Evolutionary conservation across 1,140 invertebrate genomes (phyloP).

Genomic region (Neodiprion fabricii): DNA sequence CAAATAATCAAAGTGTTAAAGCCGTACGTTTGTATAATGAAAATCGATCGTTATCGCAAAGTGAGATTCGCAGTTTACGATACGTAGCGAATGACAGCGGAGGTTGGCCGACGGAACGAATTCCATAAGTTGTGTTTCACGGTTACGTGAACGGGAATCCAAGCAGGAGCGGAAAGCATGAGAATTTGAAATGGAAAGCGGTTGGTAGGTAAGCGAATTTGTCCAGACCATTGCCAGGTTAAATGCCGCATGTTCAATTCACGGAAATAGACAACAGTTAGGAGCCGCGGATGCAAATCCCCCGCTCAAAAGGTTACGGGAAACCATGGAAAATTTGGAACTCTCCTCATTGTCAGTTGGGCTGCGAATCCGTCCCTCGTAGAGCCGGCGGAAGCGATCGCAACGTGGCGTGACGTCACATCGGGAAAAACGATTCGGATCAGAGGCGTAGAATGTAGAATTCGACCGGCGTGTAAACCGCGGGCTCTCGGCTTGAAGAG

Average conservation of each 20-base stretch:
- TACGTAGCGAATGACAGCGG: neutral
- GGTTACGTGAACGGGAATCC: neutral
- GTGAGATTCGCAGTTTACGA: neutral
- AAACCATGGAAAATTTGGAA: no score
- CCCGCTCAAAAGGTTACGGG: neutral
- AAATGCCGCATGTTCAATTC: constrained; percentile 1
- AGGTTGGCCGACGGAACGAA: neutral
- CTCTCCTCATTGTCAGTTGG: no score
- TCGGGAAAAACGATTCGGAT: neutral
- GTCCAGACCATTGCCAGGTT: neutral
- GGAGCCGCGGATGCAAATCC: neutral
- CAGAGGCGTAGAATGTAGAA: neutral
- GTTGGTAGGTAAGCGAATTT: neutral
- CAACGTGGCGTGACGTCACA: neutral
- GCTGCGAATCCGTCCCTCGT: neutral
- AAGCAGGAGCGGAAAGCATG: neutral
- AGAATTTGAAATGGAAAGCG: neutral
- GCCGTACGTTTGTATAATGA: neutral
- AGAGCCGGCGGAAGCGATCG: neutral
- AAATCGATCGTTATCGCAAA: neutral
- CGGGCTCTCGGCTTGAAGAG: neutral
- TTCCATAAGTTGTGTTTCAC: neutral
- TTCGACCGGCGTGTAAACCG: neutral
- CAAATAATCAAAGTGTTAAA: no score
- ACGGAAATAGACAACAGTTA: neutral